Percentiles rank a stretch among this genome's conserved stretches.
These are phyloP conservation scores for Psittacula derbiana DNA, from an alignment of 2,797 vertebrate genomes.

Conservation along the genomic window DNA sequence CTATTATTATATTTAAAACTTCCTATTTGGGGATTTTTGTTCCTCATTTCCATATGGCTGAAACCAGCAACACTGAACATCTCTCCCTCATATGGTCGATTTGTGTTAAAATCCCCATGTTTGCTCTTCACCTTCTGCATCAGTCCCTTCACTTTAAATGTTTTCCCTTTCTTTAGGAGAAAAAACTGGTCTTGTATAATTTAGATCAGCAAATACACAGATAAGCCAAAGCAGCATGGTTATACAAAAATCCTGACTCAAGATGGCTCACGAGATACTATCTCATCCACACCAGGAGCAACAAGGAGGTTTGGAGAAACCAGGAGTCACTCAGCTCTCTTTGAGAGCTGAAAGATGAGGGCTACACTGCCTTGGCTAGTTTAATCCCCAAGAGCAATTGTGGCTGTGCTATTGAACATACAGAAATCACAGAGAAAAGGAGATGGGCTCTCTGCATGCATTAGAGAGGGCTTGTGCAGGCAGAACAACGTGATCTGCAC, in stretches of 20 bases:
- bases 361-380: not conserved
- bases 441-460: not conserved
- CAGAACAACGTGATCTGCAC: not conserved
- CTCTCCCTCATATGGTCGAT: not conserved
- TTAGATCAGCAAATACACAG: not conserved
- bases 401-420: not conserved
- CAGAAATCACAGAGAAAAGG: not conserved
- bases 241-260: not conserved
- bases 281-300: not conserved
- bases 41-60: not conserved
- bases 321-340: not conserved
- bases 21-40: not conserved
- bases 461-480: not conserved
- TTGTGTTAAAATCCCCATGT: not conserved
- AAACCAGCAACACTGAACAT: not conserved
- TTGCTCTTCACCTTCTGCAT: not conserved
- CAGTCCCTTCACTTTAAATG: not conserved
- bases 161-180: not conserved
- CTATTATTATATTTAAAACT: not conserved
- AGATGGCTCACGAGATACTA: not conserved
- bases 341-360: not conserved
- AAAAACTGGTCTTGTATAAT: not conserved
- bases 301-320: not conserved
- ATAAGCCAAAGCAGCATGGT: not conserved
- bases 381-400: not conserved